A percentile compares a stretch with the other conserved stretches of the same genome.
These are phyloP conservation scores for Gavialis gangeticus DNA, from an alignment of 2,113 vertebrate genomes.

Conservation along the genomic window DNA sequence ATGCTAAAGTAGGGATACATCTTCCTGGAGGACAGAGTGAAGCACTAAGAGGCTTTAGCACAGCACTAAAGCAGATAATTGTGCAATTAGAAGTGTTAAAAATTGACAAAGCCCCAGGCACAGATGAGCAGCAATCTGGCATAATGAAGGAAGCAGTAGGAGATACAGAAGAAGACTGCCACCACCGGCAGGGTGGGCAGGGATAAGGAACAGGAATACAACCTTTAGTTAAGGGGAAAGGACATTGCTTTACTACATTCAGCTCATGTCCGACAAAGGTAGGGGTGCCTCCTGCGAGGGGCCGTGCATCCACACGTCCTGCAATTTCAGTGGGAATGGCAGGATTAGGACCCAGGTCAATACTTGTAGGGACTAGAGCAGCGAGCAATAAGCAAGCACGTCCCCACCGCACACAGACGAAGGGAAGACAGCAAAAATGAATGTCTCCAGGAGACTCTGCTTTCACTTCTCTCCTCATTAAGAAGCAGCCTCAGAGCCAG, in stretches of 20 bases:
- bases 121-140: neutral
- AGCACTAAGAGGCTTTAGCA: rapidly evolving
- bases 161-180: neutral
- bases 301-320: neutral
- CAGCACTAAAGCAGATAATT: rapidly evolving
- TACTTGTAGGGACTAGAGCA: neutral
- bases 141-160: neutral
- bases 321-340: neutral
- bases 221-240: neutral
- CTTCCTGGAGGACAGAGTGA: neutral
- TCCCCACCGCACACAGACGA: neutral
- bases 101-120: rapidly evolving
- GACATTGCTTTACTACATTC: rapidly evolving
- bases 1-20: neutral
- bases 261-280: neutral
- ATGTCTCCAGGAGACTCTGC: neutral
- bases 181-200: rapidly evolving
- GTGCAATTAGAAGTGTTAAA: neutral
- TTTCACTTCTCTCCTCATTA: neutral
- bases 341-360: rapidly evolving
- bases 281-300: neutral
- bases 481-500: neutral
- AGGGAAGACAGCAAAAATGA: neutral
- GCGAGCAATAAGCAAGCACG: no score
- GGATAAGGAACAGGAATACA: neutral